Percentiles rank a stretch among this genome's conserved stretches.
These are phyloP conservation scores for Schizotus pectinicornis DNA, from an alignment of 2,888 invertebrate genomes.

Conservation along the genomic window DNA sequence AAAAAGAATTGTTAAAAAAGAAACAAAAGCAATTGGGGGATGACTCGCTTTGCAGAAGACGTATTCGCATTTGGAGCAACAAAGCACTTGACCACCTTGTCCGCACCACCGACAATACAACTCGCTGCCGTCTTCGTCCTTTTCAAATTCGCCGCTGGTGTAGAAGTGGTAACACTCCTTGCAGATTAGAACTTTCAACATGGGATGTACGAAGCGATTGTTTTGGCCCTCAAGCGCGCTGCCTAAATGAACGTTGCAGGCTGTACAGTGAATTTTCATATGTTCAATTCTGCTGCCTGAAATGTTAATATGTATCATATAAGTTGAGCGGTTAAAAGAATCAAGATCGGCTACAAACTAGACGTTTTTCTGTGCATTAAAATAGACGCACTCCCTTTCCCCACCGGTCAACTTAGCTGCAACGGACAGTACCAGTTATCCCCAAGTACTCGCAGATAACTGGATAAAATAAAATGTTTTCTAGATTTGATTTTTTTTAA, in stretches of 20 bases:
- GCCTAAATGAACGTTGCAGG: conserved; percentile 78
- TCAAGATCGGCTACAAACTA: too few species aligned
- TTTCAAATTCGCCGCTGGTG: conserved; percentile 81
- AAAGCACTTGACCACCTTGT: conserved; percentile 73
- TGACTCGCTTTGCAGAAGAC: conserved; percentile 74
- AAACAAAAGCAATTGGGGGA: conserved; percentile 6
- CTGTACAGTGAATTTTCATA: conserved; percentile 73
- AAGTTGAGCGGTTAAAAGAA: too few species aligned
- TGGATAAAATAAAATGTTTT: too few species aligned
- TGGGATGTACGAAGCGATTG: conserved; percentile 75
- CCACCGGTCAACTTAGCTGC: too few species aligned
- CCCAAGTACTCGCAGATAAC: too few species aligned
- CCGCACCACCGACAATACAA: conserved; percentile 86
- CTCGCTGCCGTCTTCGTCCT: conserved; percentile 84
- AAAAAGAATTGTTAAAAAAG: conserved; percentile 46
- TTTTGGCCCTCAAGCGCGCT: conserved; percentile 68
- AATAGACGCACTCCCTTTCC: too few species aligned
- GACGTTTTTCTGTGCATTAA: too few species aligned
- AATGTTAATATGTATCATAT: too few species aligned
- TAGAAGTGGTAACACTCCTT: conserved; percentile 77
- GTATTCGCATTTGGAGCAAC: conserved; percentile 76
- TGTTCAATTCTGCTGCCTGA: conserved; percentile 60
- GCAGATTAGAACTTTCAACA: conserved; percentile 75
- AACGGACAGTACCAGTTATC: too few species aligned
- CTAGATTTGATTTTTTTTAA: too few species aligned